Percentiles rank a stretch among this genome's conserved stretches.
phyloP scores from a whole-genome alignment of 2,113 vertebrate genomes.

The Brachypteracias leptosomus region DNA sequence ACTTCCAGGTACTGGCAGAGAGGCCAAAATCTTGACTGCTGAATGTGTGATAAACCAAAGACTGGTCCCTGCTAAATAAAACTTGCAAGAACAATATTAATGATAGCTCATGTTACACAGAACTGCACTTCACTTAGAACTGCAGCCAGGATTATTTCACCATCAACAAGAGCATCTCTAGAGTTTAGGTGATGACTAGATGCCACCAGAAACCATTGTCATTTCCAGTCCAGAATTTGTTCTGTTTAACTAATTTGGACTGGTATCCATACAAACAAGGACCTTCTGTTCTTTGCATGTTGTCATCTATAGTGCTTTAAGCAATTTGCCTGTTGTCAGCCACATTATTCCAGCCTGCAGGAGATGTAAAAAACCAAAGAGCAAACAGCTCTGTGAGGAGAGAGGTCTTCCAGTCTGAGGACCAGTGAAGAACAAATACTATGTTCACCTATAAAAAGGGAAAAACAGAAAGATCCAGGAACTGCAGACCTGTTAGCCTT shows the following conservation, averaged over 20 bases:
- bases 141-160: neutral
- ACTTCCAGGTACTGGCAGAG: neutral
- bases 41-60: neutral
- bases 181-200: neutral
- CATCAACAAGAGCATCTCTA: neutral
- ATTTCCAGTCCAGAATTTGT: neutral
- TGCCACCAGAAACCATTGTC: neutral
- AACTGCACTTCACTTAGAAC: neutral
- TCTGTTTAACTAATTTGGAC: neutral
- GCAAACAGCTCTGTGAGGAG: neutral
- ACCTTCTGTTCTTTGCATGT: neutral
- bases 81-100: neutral
- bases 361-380: neutral
- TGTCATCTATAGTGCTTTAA: neutral
- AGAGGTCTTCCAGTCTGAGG: neutral
- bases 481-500: neutral
- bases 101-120: neutral
- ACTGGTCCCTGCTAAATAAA: neutral
- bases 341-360: neutral
- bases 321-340: neutral
- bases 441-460: neutral
- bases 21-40: neutral
- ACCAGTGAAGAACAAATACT: neutral
- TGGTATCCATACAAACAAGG: neutral
- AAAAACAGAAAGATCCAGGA: neutral